These are phyloP conservation scores for Stylophora pistillata DNA, from an alignment of 64 coral and sea anemone genomes.

Conservation along the genomic window DNA sequence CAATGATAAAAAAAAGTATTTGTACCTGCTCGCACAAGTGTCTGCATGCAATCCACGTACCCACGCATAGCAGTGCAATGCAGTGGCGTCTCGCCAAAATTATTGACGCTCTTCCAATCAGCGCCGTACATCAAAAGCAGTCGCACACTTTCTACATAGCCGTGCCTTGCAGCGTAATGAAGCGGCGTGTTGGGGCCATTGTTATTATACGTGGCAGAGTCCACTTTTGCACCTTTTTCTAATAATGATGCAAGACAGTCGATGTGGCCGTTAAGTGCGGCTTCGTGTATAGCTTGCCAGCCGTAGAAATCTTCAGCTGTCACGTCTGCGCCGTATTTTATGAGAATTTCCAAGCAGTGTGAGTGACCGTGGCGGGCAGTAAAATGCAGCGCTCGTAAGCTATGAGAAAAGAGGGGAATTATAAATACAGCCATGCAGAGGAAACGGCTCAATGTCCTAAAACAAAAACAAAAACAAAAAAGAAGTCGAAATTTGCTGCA, in stretches of 20 bases:
- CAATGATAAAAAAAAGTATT: neutral
- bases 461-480: no score
- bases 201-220: conserved; percentile 49
- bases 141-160: conserved; percentile 32
- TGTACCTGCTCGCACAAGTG: conserved; percentile 62
- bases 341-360: conserved; percentile 11
- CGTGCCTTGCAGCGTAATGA: conserved; percentile 62
- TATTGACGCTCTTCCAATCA: conserved; percentile 35
- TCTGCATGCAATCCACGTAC: conserved; percentile 66
- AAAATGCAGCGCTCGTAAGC: conserved; percentile 62
- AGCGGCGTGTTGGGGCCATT: conserved; percentile 57
- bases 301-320: conserved; percentile 55
- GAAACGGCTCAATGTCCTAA: neutral
- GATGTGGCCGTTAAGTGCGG: conserved; percentile 45
- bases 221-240: conserved; percentile 27
- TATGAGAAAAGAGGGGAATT: conserved; percentile 4
- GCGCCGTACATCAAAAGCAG: conserved; percentile 42
- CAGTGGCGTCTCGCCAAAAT: conserved; percentile 52
- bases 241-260: conserved; percentile 52
- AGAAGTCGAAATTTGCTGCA: no score
- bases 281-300: conserved; percentile 73
- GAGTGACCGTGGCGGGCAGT: conserved; percentile 56
- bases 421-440: no score
- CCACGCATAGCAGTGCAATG: conserved; percentile 73
- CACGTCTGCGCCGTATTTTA: conserved; percentile 55